Evolutionary conservation across 1,140 invertebrate genomes (phyloP).

Genomic region (Caenorhabditis inopinata): DNA sequence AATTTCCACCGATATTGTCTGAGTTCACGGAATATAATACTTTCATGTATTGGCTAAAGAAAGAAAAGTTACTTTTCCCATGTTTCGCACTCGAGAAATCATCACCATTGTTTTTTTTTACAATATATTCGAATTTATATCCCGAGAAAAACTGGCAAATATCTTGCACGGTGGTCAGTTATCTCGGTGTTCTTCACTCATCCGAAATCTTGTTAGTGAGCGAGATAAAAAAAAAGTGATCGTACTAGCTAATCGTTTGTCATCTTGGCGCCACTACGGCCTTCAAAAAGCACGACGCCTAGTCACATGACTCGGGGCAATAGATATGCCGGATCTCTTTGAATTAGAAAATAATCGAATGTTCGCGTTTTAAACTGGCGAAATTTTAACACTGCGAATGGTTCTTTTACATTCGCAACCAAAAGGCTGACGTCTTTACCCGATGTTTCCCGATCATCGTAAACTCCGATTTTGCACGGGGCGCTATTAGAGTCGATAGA

Average conservation of each 20-base stretch:
- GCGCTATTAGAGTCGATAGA: background rate
- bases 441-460: background rate
- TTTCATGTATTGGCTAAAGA: no score
- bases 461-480: background rate
- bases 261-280: constrained; percentile 9
- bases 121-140: no score
- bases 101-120: no score
- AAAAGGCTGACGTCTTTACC: background rate
- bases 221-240: constrained; percentile 5
- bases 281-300: background rate
- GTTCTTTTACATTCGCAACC: background rate
- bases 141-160: background rate
- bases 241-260: constrained; percentile 15
- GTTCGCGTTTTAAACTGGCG: no score
- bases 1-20: no score
- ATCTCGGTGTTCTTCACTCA: background rate
- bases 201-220: constrained; percentile 23
- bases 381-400: background rate
- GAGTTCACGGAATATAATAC: no score
- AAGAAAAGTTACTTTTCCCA: no score
- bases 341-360: no score
- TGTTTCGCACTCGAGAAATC: no score
- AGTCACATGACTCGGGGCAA: constrained; percentile 20
- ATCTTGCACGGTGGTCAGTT: constrained; percentile 12
- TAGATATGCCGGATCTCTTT: background rate